These are phyloP conservation scores for Plebejus melissa DNA, from an alignment of 2,888 invertebrate species.

Conservation along the genomic window DNA sequence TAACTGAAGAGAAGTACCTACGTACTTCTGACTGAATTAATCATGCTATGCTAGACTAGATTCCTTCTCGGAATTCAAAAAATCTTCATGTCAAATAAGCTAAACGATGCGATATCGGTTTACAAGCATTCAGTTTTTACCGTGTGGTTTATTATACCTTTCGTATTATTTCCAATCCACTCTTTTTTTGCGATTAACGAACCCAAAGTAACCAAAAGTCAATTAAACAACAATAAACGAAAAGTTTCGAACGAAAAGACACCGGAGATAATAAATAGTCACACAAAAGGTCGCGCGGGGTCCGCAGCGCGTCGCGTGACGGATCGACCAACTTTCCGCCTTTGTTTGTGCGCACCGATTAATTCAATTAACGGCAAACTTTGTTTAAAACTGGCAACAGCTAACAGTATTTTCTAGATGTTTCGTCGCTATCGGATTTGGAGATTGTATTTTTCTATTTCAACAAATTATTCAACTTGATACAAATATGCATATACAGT, in stretches of 20 bases:
- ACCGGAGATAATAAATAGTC: constrained; percentile 7
- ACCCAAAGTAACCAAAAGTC: neutral
- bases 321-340: neutral
- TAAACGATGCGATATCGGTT: too few species aligned
- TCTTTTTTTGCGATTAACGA: neutral
- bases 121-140: too few species aligned
- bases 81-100: too few species aligned
- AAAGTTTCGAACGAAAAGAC: constrained; percentile 11
- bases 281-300: neutral
- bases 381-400: constrained; percentile 20
- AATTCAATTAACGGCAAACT: constrained; percentile 24
- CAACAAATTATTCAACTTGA: neutral
- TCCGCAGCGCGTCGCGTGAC: neutral
- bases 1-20: too few species aligned
- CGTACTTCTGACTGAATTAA: too few species aligned
- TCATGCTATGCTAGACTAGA: too few species aligned
- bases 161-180: neutral
- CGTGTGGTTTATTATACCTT: neutral
- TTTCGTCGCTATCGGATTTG: neutral
- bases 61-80: too few species aligned
- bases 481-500: too few species aligned
- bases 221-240: constrained; percentile 10
- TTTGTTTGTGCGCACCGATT: constrained; percentile 22
- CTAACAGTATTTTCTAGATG: constrained; percentile 21
- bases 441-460: neutral